Conservation (phyloP, 2,113 vertebrate species). For the Vulpes vulpes region DNA sequence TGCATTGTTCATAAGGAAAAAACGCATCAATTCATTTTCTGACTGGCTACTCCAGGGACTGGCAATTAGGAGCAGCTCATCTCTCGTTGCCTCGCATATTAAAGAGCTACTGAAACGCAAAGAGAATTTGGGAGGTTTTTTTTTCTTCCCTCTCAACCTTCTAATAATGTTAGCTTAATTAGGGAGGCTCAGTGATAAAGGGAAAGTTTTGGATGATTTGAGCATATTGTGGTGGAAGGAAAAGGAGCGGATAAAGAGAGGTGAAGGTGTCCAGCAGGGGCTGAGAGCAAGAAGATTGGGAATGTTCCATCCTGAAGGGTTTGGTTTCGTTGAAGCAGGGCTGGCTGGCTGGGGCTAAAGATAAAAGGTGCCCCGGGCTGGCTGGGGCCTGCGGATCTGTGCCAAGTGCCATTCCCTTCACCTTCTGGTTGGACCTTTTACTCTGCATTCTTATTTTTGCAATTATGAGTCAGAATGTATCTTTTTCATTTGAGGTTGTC, state of each 20-base stretch:
- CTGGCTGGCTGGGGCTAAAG: neutral
- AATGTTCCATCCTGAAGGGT: fast-evolving
- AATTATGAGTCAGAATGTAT: neutral
- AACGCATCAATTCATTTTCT: constrained; percentile 93
- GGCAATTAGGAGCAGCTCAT: constrained; percentile 91
- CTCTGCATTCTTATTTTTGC: neutral
- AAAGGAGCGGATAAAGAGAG: constrained; percentile 41
- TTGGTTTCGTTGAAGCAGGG: no score
- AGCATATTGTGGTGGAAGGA: constrained; percentile 67
- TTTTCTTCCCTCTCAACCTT: constrained; percentile 58
- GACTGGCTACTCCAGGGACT: constrained; percentile 92
- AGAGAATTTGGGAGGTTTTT: constrained; percentile 88
- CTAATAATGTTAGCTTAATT: constrained; percentile 91
- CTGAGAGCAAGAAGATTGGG: neutral
- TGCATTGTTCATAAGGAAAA: constrained; percentile 93
- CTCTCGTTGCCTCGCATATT: constrained; percentile 91
- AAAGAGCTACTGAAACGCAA: constrained; percentile 91
- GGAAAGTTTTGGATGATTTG: constrained; percentile 82
- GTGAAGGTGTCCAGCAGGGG: neutral
- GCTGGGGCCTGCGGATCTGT: neutral
- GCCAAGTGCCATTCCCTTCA: neutral
- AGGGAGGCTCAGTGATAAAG: constrained; percentile 84
- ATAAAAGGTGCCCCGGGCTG: neutral
- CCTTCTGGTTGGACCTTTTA: neutral
- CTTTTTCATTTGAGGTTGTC: neutral